These are phyloP conservation scores for Eupelmus urozonus DNA, from an alignment of 2,888 invertebrate species.

Conservation along the genomic window DNA sequence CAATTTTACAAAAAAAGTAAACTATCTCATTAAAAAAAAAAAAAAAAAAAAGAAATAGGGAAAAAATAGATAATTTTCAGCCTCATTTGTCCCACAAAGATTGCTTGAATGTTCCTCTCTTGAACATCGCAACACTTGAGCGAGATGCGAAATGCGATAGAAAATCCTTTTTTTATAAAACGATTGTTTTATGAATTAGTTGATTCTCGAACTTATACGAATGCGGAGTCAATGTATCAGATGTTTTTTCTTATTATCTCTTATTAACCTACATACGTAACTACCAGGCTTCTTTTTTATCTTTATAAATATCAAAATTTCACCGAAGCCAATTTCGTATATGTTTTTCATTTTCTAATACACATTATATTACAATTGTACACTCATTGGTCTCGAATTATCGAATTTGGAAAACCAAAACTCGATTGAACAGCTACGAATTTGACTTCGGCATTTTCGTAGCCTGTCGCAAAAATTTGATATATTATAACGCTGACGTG, in stretches of 20 bases:
- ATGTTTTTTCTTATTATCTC: constrained; percentile 42
- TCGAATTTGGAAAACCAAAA: constrained; percentile 39
- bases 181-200: constrained; percentile 24
- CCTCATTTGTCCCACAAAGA: constrained; percentile 43
- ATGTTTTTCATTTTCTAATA: constrained; percentile 28
- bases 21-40: constrained; percentile 41
- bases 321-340: constrained; percentile 54
- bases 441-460: constrained; percentile 53
- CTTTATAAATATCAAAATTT: constrained; percentile 51
- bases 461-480: constrained; percentile 49
- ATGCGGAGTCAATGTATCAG: constrained; percentile 53
- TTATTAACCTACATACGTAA: constrained; percentile 50
- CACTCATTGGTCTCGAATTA: not conserved
- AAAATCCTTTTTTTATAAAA: constrained; percentile 41
- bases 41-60: constrained; percentile 9
- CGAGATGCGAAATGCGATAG: constrained; percentile 48
- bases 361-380: constrained; percentile 28
- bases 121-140: constrained; percentile 37
- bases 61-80: constrained; percentile 51
- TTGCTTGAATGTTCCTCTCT: constrained; percentile 16
- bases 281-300: constrained; percentile 43
- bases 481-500: constrained; percentile 58
- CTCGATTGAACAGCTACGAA: constrained; percentile 40
- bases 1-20: constrained; percentile 48
- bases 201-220: constrained; percentile 52